These are phyloP conservation scores for Leptinotarsa undecemlineata DNA, from an alignment of 1,140 invertebrate genomes.

Conservation along the genomic window DNA sequence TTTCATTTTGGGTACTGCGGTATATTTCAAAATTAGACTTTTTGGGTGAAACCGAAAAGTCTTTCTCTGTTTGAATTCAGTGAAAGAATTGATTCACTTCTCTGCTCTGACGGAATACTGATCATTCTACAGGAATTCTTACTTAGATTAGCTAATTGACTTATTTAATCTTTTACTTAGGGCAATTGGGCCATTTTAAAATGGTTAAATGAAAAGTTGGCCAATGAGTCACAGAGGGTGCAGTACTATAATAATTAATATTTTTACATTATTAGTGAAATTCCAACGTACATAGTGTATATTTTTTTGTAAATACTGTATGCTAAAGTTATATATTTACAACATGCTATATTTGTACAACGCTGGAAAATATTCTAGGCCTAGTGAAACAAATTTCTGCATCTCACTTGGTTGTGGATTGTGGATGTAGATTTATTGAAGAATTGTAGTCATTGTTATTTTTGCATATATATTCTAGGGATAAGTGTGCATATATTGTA, in stretches of 20 bases:
- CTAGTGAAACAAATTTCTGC: conserved; percentile 52
- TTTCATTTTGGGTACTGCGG: no score
- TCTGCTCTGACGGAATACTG: background rate
- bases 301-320: conserved; percentile 55
- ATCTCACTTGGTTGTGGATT: conserved; percentile 48
- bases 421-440: conserved; percentile 29
- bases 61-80: no score
- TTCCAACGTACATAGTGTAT: conserved; percentile 47
- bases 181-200: conserved; percentile 28
- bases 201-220: conserved; percentile 9
- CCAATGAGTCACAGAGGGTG: conserved; percentile 38
- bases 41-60: no score
- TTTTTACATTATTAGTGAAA: conserved; percentile 46
- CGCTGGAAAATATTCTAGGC: conserved; percentile 51
- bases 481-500: conserved; percentile 51
- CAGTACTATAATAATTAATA: conserved; percentile 49
- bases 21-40: no score
- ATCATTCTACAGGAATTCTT: background rate
- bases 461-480: conserved; percentile 52
- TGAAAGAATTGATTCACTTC: background rate
- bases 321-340: conserved; percentile 49
- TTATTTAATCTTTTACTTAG: conserved; percentile 39
- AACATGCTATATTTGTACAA: conserved; percentile 55
- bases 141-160: conserved; percentile 34
- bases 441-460: conserved; percentile 51